These are phyloP conservation scores for Lota lota DNA, from an alignment of 2,113 vertebrate species.

Conservation along the genomic window DNA sequence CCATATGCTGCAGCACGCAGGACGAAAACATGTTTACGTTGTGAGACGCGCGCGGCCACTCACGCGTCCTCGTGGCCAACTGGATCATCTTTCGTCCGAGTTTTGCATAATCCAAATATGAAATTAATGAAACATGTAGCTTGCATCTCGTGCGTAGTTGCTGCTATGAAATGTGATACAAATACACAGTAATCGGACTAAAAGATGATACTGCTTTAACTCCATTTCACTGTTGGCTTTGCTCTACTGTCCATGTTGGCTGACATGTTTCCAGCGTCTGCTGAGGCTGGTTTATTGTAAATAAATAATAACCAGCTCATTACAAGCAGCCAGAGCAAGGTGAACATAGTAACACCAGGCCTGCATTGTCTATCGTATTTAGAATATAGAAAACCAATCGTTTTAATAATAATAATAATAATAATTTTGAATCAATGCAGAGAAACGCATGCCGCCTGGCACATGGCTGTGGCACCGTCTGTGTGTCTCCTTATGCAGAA, in stretches of 20 bases:
- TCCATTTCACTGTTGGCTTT: not conserved
- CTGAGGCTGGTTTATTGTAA: not conserved
- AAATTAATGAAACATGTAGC: not conserved
- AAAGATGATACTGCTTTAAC: not conserved
- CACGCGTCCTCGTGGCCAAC: conserved; percentile 19
- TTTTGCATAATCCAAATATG: not conserved
- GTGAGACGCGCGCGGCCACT: conserved; percentile 35
- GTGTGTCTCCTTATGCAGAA: too few relatives aligned
- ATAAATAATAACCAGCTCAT: not conserved
- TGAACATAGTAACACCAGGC: not conserved
- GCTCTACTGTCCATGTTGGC: not conserved
- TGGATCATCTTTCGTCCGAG: not conserved
- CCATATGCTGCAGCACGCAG: conserved; percentile 46
- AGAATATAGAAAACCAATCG: not conserved
- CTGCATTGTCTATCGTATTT: not conserved
- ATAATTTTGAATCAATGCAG: not conserved
- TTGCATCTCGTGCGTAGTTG: not conserved
- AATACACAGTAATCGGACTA: not conserved
- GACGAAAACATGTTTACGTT: conserved; percentile 74
- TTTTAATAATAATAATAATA: not conserved
- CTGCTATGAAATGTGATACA: not conserved
- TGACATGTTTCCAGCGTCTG: not conserved
- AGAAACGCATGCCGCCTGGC: not conserved
- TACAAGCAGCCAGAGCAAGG: not conserved
- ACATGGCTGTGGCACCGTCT: too few relatives aligned